Base-by-base conservation (phyloP, 1,140 invertebrate species). In the Whitmania pigra region DNA sequence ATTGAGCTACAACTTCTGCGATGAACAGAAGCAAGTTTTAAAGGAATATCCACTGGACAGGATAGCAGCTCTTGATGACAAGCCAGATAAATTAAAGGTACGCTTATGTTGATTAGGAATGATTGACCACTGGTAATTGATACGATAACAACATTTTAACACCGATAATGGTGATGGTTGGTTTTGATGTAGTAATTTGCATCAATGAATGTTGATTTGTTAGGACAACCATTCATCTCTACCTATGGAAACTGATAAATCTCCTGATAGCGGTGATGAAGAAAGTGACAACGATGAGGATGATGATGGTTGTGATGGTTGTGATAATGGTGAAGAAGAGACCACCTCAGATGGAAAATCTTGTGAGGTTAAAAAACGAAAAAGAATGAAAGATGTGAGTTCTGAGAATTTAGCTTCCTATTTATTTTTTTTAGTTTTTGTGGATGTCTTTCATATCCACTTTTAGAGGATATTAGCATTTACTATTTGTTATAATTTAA, bases 1-100 rank as follows among this genome's bases (percentile, higher is more conserved):
- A 70, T 31, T 63, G 57, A 88, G 89, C 0, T 88, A 94, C 85
- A 91, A 85, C 75, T 82, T 84, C 71, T 76, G 76, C 9, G 11
- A 75, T 22, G 73, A 78, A 68, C 74, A 77, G 66, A 43, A 81
- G 43, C 69, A 78, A 40, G 73, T 72, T 71, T 71, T 78, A 25
- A 76, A 75, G 29, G 75, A 72, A 66, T 75, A 76, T 75, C 76
- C 77, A 31, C 63, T 78, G 6, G 74, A 74, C 71, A 69, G 74
- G 71, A 69, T 76, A 60, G 73, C 73, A 67, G 73, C 71, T 25
- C 60, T 73, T 25, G 73, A 67, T 13, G 66, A 67, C 67, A 54
- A 67, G 53, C 55, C 7, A 18, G 71, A 74, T 17, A 71, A 68
- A 31, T 57, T 63, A 13, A 63, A 63, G 22, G 57, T 25, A 63